Evolutionary conservation across 1,140 invertebrate species (phyloP), one percentile per base, ranked within the genome.

Genomic region (Calephelis nemesis): DNA sequence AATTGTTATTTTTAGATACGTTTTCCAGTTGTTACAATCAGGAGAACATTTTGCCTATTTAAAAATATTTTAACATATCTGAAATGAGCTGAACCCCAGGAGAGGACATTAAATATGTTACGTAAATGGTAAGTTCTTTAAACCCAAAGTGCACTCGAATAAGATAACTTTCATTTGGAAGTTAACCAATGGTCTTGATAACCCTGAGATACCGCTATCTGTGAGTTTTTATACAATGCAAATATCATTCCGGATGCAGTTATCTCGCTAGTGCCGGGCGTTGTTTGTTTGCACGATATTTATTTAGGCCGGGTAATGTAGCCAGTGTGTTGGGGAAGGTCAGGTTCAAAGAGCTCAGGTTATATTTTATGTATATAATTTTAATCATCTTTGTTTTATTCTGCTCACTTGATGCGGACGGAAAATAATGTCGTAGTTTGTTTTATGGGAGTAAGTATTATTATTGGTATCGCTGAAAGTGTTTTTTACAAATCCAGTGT

Each of bases 171-270:
- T 63, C 62, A 63, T 63, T 47, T 63, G 13, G 62, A 63, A 45
- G 10, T 47, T 47, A 47, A 15, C 13, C 62, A 45, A 63, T 63
- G 13, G 66, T 62, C 62, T 47, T 62, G 81, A 83, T 83, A 82
- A 78, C 81, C 81, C 71, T 30, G 73, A 76, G 69, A 19, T 54
- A 54, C 19, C 19, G 76, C 77, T 87, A 87, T 85, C 83, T 58
- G 75, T 82, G 74, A 74, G 45, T 75, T 73, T 78, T 73, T 73
- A 73, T 73, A 75, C 70, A 72, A 76, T 83, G 81, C 79, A 81
- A 83, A 85, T 76, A 83, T 63, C 67, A 65, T 74, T 77, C 79
- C 86, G 84, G 86, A 85, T 86, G 83, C 84, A 79, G 74, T 82
- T 86, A 86, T 85, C 86, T 65, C 47, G 45, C 47, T 49, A 62